phyloP scores from a whole-genome alignment of 2,888 invertebrate species.

The Xestobium rufovillosum region DNA sequence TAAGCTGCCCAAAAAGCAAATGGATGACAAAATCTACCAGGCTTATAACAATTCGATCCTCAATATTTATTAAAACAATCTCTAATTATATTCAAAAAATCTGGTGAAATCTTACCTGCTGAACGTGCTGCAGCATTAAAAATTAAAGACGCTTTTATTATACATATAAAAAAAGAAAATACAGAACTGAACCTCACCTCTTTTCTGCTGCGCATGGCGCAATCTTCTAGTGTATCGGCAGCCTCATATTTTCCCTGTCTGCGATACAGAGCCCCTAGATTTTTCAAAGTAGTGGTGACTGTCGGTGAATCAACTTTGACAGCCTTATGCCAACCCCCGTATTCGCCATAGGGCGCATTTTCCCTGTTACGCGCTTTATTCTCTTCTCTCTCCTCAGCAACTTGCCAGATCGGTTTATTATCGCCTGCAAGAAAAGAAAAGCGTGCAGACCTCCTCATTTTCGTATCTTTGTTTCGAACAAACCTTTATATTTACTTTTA shows the following conservation, averaged over 20 bases:
- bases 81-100: conserved; percentile 8
- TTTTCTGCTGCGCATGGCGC: conserved; percentile 91
- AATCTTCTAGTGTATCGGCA: conserved; percentile 97
- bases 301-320: conserved; percentile 97
- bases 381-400: conserved; percentile 97
- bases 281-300: conserved; percentile 96
- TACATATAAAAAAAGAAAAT: conserved; percentile 5
- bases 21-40: too few species aligned
- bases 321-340: conserved; percentile 96
- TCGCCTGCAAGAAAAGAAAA: conserved; percentile 52
- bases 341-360: conserved; percentile 84
- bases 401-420: conserved; percentile 96
- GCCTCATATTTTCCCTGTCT: conserved; percentile 99
- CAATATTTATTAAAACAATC: too few species aligned
- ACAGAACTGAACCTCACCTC: conserved; percentile 57
- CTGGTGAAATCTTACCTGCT: conserved; percentile 49
- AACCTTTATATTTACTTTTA: too few species aligned
- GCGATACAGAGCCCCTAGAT: conserved; percentile 94
- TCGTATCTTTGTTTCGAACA: too few species aligned
- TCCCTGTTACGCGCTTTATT: conserved; percentile 83
- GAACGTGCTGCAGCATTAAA: conserved; percentile 52
- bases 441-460: conserved; percentile 5
- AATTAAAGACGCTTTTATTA: conserved; percentile 19
- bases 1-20: too few species aligned
- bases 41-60: too few species aligned